These are phyloP conservation scores for Aethina tumida DNA, from an alignment of 1,140 invertebrate genomes.

Conservation along the genomic window DNA sequence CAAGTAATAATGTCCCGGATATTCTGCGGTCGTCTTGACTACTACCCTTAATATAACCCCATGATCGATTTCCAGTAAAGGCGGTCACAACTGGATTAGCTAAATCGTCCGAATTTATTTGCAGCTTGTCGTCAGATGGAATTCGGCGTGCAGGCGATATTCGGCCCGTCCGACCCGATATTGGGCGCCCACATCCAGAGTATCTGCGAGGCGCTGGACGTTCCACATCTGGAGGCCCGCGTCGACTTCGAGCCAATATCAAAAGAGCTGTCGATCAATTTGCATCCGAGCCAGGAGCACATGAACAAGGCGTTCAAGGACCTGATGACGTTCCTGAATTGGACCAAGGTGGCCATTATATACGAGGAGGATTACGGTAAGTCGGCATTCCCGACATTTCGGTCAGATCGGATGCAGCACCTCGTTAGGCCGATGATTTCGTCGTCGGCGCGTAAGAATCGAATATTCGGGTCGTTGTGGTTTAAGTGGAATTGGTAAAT, in stretches of 20 bases:
- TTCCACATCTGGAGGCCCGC: slow-evolving; percentile 78
- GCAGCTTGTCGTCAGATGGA: slow-evolving; percentile 81
- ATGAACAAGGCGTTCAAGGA: slow-evolving; percentile 80
- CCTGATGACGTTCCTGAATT: slow-evolving; percentile 80
- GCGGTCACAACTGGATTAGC: too few relatives aligned
- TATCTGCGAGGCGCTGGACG: slow-evolving; percentile 78
- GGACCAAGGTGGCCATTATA: slow-evolving; percentile 87
- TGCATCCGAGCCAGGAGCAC: slow-evolving; percentile 76
- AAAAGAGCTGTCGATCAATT: slow-evolving; percentile 79
- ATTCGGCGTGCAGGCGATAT: slow-evolving; percentile 77
- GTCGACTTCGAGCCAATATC: slow-evolving; percentile 56
- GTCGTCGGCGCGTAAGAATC: too few relatives aligned
- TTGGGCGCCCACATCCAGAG: slow-evolving; percentile 80
- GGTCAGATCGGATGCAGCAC: too few relatives aligned
- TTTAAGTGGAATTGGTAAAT: too few relatives aligned
- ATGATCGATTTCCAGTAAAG: too few relatives aligned
- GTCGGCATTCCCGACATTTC: slow-evolving; percentile 15
- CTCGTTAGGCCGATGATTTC: too few relatives aligned
- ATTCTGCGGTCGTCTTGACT: too few relatives aligned
- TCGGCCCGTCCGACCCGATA: slow-evolving; percentile 75
- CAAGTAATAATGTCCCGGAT: too few relatives aligned
- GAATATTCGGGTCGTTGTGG: too few relatives aligned
- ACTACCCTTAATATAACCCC: too few relatives aligned
- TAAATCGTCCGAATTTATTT: slow-evolving; percentile 28
- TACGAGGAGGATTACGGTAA: slow-evolving; percentile 83